These are phyloP conservation scores for Anagrus nilaparvatae DNA, from an alignment of 1,140 invertebrate genomes.

Conservation along the genomic window DNA sequence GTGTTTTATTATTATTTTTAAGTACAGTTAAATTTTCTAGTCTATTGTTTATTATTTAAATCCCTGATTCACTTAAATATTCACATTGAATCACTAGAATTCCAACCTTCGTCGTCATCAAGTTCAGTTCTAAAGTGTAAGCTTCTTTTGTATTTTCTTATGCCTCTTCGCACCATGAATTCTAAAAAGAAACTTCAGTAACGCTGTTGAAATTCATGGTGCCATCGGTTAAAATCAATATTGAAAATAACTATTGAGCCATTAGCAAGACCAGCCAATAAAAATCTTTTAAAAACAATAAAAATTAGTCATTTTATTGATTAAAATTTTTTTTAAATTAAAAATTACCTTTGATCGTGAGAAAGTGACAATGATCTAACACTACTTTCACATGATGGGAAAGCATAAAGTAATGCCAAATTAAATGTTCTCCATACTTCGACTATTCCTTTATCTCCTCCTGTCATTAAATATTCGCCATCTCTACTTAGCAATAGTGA, in stretches of 20 bases:
- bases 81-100: not conserved
- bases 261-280: constrained; percentile 90
- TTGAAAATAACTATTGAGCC: constrained; percentile 98
- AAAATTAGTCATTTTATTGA: not conserved
- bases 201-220: constrained; percentile 94
- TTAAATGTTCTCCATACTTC: constrained; percentile 98
- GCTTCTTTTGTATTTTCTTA: constrained; percentile 6
- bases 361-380: constrained; percentile 86
- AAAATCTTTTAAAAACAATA: constrained; percentile 70
- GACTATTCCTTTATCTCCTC: constrained; percentile 92
- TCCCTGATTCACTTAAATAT: constrained; percentile 1
- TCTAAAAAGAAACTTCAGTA: constrained; percentile 50
- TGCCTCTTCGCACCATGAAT: constrained; percentile 18
- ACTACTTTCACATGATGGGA: constrained; percentile 90
- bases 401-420: constrained; percentile 91
- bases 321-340: not conserved
- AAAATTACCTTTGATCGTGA: constrained; percentile 90
- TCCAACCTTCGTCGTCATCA: not conserved
- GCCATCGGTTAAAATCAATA: constrained; percentile 99
- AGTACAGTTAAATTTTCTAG: not conserved
- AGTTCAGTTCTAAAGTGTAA: not conserved
- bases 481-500: constrained; percentile 90
- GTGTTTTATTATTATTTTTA: constrained; percentile 7
- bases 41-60: not conserved
- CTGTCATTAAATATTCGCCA: constrained; percentile 96